These are phyloP conservation scores for Tenualosa thibaudeaui DNA, from an alignment of 2,797 vertebrate genomes.

Conservation along the genomic window DNA sequence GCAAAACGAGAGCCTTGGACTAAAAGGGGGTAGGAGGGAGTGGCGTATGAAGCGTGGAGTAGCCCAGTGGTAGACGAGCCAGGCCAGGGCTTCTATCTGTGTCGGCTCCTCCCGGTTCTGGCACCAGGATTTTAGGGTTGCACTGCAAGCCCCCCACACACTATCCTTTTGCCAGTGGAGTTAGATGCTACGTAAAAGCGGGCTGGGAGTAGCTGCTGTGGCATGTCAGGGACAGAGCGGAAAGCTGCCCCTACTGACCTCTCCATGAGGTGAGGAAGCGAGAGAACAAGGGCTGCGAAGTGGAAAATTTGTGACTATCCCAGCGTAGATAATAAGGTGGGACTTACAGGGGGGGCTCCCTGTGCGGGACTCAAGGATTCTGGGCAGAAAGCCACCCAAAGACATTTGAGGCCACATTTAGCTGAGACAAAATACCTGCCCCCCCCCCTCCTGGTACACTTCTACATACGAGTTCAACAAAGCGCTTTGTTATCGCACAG, in stretches of 20 bases:
- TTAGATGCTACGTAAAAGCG: neutral
- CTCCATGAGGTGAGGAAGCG: conserved; percentile 6
- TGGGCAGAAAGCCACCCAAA: conserved; percentile 8
- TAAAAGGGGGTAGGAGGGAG: conserved; percentile 16
- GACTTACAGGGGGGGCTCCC: neutral
- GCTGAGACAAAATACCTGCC: neutral
- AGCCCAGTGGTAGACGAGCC: conserved; percentile 1
- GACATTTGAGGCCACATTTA: conserved; percentile 20
- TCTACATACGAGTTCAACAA: neutral
- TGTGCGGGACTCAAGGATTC: conserved; percentile 19
- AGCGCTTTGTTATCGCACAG: neutral
- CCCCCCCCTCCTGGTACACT: neutral
- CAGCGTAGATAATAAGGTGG: conserved; percentile 25
- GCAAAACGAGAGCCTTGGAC: conserved; percentile 36
- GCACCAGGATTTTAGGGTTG: neutral
- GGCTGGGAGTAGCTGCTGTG: neutral
- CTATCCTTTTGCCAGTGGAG: neutral
- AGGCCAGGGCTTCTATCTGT: neutral
- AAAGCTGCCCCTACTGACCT: conserved; percentile 17
- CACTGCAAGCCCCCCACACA: neutral
- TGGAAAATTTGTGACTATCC: conserved; percentile 18
- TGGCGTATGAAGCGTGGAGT: neutral
- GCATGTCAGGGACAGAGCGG: neutral
- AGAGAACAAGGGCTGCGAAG: conserved; percentile 8
- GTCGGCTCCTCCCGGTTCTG: neutral